phyloP scores from a whole-genome alignment of 2,888 invertebrate genomes.

The Spisula subtruncata region DNA sequence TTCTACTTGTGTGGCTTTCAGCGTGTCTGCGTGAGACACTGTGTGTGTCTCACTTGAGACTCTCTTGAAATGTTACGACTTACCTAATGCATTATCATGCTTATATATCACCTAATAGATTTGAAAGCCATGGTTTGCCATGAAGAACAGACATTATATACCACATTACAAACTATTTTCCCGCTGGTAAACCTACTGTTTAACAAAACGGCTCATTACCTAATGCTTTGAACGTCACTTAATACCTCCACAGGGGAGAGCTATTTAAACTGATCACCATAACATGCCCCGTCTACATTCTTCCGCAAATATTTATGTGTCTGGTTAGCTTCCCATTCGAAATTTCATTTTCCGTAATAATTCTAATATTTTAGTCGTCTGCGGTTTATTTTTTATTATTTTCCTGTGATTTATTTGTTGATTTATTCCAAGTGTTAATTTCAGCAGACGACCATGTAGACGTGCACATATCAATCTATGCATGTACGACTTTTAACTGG shows the following conservation, averaged over 20 bases:
- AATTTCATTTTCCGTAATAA: background rate
- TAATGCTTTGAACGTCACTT: constrained; percentile 17
- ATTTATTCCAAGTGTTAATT: too few relatives aligned
- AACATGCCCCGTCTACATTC: constrained; percentile 19
- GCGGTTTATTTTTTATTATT: background rate
- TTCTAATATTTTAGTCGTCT: background rate
- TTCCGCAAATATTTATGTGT: constrained; percentile 9
- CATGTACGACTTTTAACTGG: too few relatives aligned
- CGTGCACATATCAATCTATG: too few relatives aligned
- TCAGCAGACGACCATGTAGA: too few relatives aligned
- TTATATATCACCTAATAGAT: background rate
- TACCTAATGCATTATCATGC: constrained; percentile 23
- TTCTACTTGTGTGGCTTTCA: constrained; percentile 20
- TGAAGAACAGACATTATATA: background rate
- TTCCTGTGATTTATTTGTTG: background rate
- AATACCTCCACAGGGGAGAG: background rate
- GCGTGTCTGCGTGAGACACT: background rate
- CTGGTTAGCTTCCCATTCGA: background rate
- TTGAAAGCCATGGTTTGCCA: background rate
- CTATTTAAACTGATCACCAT: background rate
- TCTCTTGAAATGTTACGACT: constrained; percentile 19
- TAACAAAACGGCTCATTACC: background rate
- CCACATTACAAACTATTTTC: background rate
- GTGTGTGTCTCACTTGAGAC: constrained; percentile 28
- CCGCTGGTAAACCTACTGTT: background rate